phyloP scores from a whole-genome alignment of 2,113 vertebrate species.

The Nycticorax nycticorax region DNA sequence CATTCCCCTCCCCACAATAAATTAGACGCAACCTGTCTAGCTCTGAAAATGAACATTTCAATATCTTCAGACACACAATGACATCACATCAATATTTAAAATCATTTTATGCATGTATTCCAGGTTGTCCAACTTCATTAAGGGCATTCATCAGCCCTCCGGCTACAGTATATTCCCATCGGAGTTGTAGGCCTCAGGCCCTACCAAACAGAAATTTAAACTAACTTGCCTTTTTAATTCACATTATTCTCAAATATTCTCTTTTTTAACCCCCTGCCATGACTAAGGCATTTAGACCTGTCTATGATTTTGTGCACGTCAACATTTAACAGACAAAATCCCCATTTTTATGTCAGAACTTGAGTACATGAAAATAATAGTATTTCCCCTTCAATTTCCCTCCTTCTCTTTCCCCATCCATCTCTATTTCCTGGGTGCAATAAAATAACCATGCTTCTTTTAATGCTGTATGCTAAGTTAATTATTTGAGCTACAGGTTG shows the following conservation, averaged over 20 bases:
- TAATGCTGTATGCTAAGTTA: slow-evolving; percentile 15
- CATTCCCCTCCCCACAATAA: slow-evolving; percentile 77
- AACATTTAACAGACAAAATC: slow-evolving; percentile 50
- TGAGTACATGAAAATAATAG: not conserved
- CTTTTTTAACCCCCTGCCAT: slow-evolving; percentile 67
- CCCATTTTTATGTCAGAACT: slow-evolving; percentile 49
- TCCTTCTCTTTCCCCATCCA: not conserved
- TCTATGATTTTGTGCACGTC: slow-evolving; percentile 47
- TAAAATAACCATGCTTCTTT: not conserved
- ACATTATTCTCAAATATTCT: slow-evolving; percentile 80
- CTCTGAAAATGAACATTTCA: slow-evolving; percentile 95
- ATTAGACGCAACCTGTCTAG: slow-evolving; percentile 83
- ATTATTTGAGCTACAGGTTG: slow-evolving; percentile 43
- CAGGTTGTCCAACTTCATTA: slow-evolving; percentile 99
- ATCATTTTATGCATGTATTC: slow-evolving; percentile 98
- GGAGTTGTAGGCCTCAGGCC: slow-evolving; percentile 84
- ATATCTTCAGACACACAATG: slow-evolving; percentile 89
- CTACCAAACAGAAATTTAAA: slow-evolving; percentile 86
- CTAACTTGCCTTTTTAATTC: slow-evolving; percentile 83
- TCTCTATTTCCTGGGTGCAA: not conserved
- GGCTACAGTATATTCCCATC: slow-evolving; percentile 82
- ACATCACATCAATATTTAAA: slow-evolving; percentile 99
- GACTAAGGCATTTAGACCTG: slow-evolving; percentile 69
- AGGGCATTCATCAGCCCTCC: slow-evolving; percentile 92
- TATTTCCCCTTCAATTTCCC: not conserved